phyloP scores from a whole-genome alignment of 2,113 vertebrate species.

The Mixornis gularis region DNA sequence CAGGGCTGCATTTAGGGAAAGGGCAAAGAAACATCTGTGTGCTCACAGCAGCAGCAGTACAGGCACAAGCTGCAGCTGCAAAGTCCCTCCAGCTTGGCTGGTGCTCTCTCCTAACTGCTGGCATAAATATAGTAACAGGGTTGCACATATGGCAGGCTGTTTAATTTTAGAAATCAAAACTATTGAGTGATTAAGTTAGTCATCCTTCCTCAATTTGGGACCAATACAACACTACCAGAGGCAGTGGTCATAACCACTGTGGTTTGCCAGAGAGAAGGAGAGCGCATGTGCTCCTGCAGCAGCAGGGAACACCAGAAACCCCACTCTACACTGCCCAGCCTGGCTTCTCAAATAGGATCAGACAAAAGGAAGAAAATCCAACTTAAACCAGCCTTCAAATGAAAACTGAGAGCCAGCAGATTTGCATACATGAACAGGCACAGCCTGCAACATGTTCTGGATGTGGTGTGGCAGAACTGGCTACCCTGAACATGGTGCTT shows the following conservation, averaged over 20 bases:
- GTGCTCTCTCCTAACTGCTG: slow-evolving; percentile 32
- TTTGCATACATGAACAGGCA: accelerated
- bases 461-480: accelerated
- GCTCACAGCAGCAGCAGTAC: neutral
- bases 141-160: slow-evolving; percentile 56
- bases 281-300: accelerated
- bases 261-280: slow-evolving; percentile 5
- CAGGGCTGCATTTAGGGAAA: neutral
- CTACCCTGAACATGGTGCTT: accelerated
- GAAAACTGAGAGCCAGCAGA: neutral
- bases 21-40: neutral
- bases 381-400: neutral
- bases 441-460: neutral
- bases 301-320: neutral
- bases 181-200: slow-evolving; percentile 53
- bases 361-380: neutral
- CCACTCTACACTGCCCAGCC: neutral
- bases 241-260: slow-evolving; percentile 41
- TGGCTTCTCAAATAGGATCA: neutral
- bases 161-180: slow-evolving; percentile 71
- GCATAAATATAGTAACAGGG: slow-evolving; percentile 41
- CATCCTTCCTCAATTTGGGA: slow-evolving; percentile 63
- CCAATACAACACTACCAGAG: slow-evolving; percentile 49
- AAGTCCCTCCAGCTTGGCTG: neutral
- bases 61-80: neutral